These are phyloP conservation scores for Atherinosoma microstoma DNA, from an alignment of 2,797 vertebrate genomes.

Conservation along the genomic window DNA sequence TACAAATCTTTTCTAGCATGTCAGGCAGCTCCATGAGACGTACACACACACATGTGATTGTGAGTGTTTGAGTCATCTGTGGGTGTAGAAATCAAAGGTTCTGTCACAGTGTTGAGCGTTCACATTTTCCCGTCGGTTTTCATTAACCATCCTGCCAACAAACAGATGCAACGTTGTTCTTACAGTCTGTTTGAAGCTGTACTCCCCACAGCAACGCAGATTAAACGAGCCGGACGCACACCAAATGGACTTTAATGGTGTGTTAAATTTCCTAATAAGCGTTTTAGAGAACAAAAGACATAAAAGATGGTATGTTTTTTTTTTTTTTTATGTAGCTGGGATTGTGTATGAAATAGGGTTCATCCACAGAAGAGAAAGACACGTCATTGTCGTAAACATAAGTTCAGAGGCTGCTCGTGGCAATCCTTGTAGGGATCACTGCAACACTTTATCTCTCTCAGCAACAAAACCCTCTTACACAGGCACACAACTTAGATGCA, in stretches of 20 bases:
- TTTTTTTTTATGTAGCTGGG: conserved; percentile 22
- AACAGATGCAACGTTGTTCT: conserved; percentile 48
- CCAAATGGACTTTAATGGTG: conserved; percentile 49
- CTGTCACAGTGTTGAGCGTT: conserved; percentile 43
- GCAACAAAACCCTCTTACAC: conserved; percentile 30
- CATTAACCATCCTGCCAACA: conserved; percentile 49
- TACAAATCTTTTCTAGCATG: conserved; percentile 34
- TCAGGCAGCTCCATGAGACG: conserved; percentile 26
- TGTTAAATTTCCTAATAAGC: conserved; percentile 44
- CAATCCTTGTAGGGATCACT: conserved; percentile 67
- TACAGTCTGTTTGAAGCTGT: conserved; percentile 39
- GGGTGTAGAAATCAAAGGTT: conserved; percentile 54
- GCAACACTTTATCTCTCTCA: conserved; percentile 71
- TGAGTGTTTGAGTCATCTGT: conserved; percentile 24
- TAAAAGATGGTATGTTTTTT: conserved; percentile 25
- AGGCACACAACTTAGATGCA: conserved; percentile 10
- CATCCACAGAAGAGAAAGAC: conserved; percentile 54
- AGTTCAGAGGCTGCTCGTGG: conserved; percentile 64
- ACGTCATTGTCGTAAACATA: conserved; percentile 43
- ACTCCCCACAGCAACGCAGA: conserved; percentile 33
- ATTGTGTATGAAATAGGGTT: conserved; percentile 19
- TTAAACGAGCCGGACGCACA: conserved; percentile 36
- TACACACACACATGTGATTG: neutral
- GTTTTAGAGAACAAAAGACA: conserved; percentile 20
- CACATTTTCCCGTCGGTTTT: conserved; percentile 52